These are phyloP conservation scores for Dendrolimus punctatus DNA, from an alignment of 1,140 invertebrate genomes.

Conservation along the genomic window DNA sequence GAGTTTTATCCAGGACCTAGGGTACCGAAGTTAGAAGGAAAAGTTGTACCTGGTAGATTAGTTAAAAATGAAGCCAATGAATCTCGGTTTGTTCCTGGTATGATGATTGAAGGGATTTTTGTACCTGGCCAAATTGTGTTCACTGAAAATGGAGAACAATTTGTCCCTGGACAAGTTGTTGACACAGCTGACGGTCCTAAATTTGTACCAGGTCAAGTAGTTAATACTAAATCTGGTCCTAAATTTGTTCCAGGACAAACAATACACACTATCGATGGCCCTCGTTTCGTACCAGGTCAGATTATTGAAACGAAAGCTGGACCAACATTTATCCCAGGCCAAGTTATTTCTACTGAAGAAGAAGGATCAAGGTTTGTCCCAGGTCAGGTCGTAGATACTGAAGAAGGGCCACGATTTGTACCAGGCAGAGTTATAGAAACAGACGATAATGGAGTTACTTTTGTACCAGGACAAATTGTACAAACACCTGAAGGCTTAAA, in stretches of 20 bases:
- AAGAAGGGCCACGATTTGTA: slow-evolving; percentile 81
- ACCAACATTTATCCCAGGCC: slow-evolving; percentile 82
- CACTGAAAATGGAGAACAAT: slow-evolving; percentile 80
- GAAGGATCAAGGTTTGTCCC: slow-evolving; percentile 81
- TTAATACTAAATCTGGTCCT: slow-evolving; percentile 77
- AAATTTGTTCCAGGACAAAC: slow-evolving; percentile 83
- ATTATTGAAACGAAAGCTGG: slow-evolving; percentile 81
- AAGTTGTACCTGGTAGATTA: slow-evolving; percentile 79
- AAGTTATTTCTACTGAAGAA: slow-evolving; percentile 81
- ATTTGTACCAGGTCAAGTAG: slow-evolving; percentile 82
- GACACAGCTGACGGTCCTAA: slow-evolving; percentile 77
- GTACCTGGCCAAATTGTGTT: slow-evolving; percentile 81
- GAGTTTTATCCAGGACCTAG: slow-evolving; percentile 79
- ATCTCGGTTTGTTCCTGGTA: slow-evolving; percentile 80
- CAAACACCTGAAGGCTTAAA: slow-evolving; percentile 80
- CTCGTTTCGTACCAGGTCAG: slow-evolving; percentile 80
- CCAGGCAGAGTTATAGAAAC: slow-evolving; percentile 81
- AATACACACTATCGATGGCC: slow-evolving; percentile 78
- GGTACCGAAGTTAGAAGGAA: slow-evolving; percentile 65
- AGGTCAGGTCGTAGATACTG: slow-evolving; percentile 82
- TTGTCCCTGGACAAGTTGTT: slow-evolving; percentile 84
- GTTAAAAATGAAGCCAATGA: slow-evolving; percentile 75
- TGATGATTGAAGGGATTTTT: slow-evolving; percentile 78
- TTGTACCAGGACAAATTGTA: slow-evolving; percentile 81
- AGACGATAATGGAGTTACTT: slow-evolving; percentile 77